Conservation (phyloP, 2,113 vertebrate genomes). For the Pygathrix nemaeus region DNA sequence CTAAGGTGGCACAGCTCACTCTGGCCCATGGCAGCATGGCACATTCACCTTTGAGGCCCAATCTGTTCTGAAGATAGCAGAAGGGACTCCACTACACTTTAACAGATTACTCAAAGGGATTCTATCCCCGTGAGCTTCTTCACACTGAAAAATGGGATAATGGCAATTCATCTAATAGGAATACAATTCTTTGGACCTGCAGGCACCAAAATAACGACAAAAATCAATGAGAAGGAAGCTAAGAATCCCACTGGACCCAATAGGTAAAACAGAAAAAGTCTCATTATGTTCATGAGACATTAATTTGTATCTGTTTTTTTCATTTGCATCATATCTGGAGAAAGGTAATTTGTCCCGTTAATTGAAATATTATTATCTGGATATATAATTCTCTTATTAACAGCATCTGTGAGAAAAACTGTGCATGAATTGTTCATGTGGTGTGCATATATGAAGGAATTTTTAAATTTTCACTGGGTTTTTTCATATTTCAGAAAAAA, state of each 20-base stretch:
- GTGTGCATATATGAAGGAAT: not conserved
- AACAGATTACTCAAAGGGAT: not conserved
- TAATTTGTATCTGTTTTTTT: not conserved
- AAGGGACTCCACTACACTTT: not conserved
- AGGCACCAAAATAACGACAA: not conserved
- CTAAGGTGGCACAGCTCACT: not conserved
- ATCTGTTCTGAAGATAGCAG: not conserved
- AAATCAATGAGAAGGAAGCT: not conserved
- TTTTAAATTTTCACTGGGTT: slow-evolving; percentile 18
- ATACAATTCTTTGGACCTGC: not conserved
- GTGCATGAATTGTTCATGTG: not conserved
- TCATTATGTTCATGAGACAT: not conserved
- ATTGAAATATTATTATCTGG: not conserved
- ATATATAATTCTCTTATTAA: not conserved
- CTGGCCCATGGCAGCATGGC: too few relatives aligned
- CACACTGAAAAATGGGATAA: not conserved
- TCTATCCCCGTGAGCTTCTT: not conserved
- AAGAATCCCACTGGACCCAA: not conserved
- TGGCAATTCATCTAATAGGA: not conserved
- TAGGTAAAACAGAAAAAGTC: not conserved
- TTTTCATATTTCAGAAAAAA: not conserved
- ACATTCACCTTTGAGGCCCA: not conserved
- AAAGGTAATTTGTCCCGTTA: not conserved
- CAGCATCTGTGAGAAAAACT: not conserved
- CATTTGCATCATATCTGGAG: not conserved